Base-by-base conservation (phyloP, 2,113 vertebrate genomes). In the Lepisosteus oculatus region DNA sequence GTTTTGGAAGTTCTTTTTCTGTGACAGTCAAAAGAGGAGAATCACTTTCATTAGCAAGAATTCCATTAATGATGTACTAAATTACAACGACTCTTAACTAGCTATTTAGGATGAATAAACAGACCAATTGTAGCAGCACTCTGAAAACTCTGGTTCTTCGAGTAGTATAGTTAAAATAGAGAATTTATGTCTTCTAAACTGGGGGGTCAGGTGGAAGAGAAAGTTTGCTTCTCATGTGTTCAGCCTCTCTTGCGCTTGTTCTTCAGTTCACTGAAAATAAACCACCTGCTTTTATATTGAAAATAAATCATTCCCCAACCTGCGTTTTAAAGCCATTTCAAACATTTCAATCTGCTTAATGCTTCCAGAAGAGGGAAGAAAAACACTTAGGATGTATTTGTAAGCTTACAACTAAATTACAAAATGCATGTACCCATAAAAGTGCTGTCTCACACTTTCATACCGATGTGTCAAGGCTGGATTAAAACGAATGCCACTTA, bases 11-110 rank as follows among this genome's bases (percentile, higher is more conserved):
- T 29, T 29, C 29, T 29, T 29, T 29, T 29, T 29, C 29, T 29
- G 1, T 29, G 29, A 29, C 29, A 29, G 29, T 29, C 29, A 29
- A 72, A 80, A 76, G 74, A 84, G 75, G 74, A 77, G 81, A 74
- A 76, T 12, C 7, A 43, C 71, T 76, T 43, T 41, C 42, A 70
- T 56, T 71, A 15, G 42, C 61, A 66, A 54, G 42, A 63, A 76
- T 79, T 78, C 67, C 5, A 5, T 51, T 5, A 51, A 51, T 5
- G 5, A 51, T 51, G 47, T 51, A 51, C 9, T 51, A 6, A 51
- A 2, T 51, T 51, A 51, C 29, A 29, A 29, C 2, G 29, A 29
- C 29, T 29, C 29, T 29, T 1, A 29, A 29, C 29, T 29, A 29
- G 29, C 29, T 29, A 29, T 29, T 29, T 29, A 29, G 29, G 29